Conservation (phyloP, 2,113 vertebrate genomes). For the Conger conger region DNA sequence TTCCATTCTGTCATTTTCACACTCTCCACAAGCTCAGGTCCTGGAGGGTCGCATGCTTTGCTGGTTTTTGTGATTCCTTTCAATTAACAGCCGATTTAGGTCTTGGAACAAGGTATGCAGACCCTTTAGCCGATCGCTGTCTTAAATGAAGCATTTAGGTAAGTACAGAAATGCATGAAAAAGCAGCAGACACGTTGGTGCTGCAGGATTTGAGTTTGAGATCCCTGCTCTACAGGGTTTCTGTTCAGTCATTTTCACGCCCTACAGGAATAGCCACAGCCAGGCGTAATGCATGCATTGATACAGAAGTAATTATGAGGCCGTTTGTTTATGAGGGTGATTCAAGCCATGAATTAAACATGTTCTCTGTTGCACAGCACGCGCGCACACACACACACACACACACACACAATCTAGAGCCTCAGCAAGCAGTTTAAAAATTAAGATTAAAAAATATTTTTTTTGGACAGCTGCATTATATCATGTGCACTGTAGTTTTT, state of each 20-base stretch:
- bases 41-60: too few relatives aligned
- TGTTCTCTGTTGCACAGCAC: conserved; percentile 32
- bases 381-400: conserved; percentile 46
- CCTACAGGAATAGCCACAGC: neutral
- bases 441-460: conserved; percentile 43
- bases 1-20: too few relatives aligned
- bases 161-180: too few relatives aligned
- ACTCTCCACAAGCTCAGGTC: too few relatives aligned
- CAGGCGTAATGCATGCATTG: conserved; percentile 25
- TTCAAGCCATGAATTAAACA: conserved; percentile 51
- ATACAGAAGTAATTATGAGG: conserved; percentile 40
- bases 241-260: conserved; percentile 4
- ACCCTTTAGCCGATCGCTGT: too few relatives aligned
- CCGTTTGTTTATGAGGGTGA: conserved; percentile 53
- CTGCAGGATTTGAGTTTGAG: too few relatives aligned
- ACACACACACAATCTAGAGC: conserved; percentile 42
- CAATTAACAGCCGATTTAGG: too few relatives aligned
- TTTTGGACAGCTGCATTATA: conserved; percentile 19
- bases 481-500: conserved; percentile 36
- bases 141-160: too few relatives aligned
- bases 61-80: too few relatives aligned
- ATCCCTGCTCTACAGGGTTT: neutral
- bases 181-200: too few relatives aligned
- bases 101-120: too few relatives aligned
- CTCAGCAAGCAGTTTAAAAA: conserved; percentile 38